These are phyloP conservation scores for Gobio gobio DNA, from an alignment of 2,113 vertebrate species.

Conservation along the genomic window DNA sequence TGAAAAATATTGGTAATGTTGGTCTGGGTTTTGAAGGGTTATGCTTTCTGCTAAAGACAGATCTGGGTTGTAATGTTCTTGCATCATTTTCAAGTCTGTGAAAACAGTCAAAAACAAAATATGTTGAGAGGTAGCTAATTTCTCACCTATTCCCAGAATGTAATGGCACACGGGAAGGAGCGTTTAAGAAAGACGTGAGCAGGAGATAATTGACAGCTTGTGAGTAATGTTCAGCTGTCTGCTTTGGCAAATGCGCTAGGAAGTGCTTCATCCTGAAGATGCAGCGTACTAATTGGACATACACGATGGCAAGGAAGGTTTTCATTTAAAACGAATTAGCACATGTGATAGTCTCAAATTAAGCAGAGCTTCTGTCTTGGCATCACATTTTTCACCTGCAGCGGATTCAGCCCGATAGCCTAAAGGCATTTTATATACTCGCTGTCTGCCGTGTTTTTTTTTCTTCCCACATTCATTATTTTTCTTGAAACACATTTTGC, in stretches of 20 bases:
- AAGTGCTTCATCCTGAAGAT: conserved; percentile 58
- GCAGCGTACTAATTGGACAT: conserved; percentile 66
- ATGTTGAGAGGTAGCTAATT: conserved; percentile 33
- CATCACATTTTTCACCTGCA: conserved; percentile 36
- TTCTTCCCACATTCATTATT: conserved; percentile 9
- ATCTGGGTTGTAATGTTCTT: conserved; percentile 11
- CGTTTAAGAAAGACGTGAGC: not conserved
- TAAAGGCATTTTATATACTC: conserved; percentile 41
- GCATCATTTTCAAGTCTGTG: conserved; percentile 12
- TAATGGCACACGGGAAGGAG: conserved; percentile 18
- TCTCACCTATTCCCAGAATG: conserved; percentile 32
- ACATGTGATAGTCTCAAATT: conserved; percentile 67
- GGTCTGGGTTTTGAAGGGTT: not conserved
- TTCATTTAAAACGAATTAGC: conserved; percentile 74
- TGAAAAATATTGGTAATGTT: not conserved
- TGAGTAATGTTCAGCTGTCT: conserved; percentile 59
- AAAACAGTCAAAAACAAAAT: conserved; percentile 25
- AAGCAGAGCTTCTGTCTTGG: conserved; percentile 56
- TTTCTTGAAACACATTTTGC: conserved; percentile 8
- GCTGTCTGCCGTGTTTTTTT: not conserved
- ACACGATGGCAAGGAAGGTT: conserved; percentile 50
- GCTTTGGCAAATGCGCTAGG: conserved; percentile 58
- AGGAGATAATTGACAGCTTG: conserved; percentile 62
- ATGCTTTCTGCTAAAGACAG: not conserved
- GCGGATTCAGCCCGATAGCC: conserved; percentile 55